Base-by-base conservation (phyloP, 1,140 invertebrate species). In the Microplitis mediator region DNA sequence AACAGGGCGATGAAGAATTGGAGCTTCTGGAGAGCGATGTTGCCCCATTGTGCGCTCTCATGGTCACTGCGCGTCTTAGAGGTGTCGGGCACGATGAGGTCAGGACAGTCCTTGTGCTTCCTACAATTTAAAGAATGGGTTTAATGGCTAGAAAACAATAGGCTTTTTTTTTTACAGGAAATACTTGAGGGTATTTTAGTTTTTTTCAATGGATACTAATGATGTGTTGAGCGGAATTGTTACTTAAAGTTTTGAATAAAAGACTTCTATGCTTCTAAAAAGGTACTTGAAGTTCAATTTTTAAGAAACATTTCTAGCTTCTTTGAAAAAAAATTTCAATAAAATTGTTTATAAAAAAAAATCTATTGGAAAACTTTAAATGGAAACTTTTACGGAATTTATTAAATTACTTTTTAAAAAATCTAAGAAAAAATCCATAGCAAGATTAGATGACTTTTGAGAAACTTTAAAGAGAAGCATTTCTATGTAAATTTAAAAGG, bases 31-130 rank as follows among this genome's bases (percentile, higher is more conserved):
- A 76, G 4, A 83, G 67, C 4, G 72, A 79, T 31, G 85, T 79
- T 0, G 80, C 81, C 0, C 79, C 89, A 80, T 85, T 90, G 84
- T 82, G 90, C 65, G 87, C 91, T 64, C 86, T 85, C 81, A 88
- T 84, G 65, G 86, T 91, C 34, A 85, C 89, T 71, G 90, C 89
- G 52, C 90, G 81, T 68, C 90, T 85, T 4, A 91, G 77, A 1
- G 89, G 84, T 11, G 86, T 88, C 23, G 85, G 66, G 74, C 88
- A 77, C 0, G 81, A 68, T 0, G 82, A 75, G 3, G 87, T 80
- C 35, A 88, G 80, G 4, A 84, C 74, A 32, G 87, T 88, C 66
- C 83, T 86, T 11, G 81, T 85, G 39, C 77, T 83, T 16, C 88
- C 87, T 84, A 78, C 3, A 74, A 72, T 31, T 13, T n/a, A 52